Evolutionary conservation across 2,888 invertebrate species (phyloP).

Genomic region (Erebia palarica): DNA sequence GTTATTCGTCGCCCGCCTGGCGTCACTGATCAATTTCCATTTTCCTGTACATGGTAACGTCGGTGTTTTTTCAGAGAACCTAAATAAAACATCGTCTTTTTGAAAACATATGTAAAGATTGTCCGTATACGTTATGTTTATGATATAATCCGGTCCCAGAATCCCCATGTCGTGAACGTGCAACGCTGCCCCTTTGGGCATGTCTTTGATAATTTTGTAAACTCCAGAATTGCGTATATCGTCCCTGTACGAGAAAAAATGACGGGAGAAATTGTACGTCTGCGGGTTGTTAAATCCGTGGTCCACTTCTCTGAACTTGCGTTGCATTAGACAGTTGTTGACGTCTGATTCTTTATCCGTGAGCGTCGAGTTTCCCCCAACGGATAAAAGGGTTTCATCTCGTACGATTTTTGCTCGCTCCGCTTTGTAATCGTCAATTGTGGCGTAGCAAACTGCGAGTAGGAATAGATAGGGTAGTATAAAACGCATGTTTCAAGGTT

Average conservation of each 20-base stretch:
- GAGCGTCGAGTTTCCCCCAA: conserved; percentile 80
- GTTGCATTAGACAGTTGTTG: conserved; percentile 82
- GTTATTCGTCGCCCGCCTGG: conserved; percentile 62
- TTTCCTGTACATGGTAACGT: conserved; percentile 47
- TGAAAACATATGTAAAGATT: conserved; percentile 81
- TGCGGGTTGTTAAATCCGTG: conserved; percentile 80
- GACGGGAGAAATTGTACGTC: conserved; percentile 84
- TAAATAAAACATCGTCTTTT: conserved; percentile 45
- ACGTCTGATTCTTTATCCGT: conserved; percentile 74
- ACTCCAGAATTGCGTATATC: conserved; percentile 84
- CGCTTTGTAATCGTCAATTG: conserved; percentile 49
- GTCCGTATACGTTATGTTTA: conserved; percentile 84
- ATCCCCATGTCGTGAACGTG: conserved; percentile 87
- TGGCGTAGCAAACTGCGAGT: conserved; percentile 48
- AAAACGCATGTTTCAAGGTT: conserved; percentile 38
- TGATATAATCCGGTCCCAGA: conserved; percentile 83
- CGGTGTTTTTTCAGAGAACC: conserved; percentile 58
- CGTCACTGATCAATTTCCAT: conserved; percentile 78
- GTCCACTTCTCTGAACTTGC: conserved; percentile 79
- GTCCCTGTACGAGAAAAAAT: conserved; percentile 84
- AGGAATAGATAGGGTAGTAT: conserved; percentile 37
- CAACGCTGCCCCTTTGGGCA: conserved; percentile 90
- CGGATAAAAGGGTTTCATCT: conserved; percentile 67
- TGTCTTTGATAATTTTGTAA: conserved; percentile 83
- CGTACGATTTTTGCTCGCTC: conserved; percentile 70